phyloP scores from a whole-genome alignment of 1,140 invertebrate species.

The Caenorhabditis brenneri region DNA sequence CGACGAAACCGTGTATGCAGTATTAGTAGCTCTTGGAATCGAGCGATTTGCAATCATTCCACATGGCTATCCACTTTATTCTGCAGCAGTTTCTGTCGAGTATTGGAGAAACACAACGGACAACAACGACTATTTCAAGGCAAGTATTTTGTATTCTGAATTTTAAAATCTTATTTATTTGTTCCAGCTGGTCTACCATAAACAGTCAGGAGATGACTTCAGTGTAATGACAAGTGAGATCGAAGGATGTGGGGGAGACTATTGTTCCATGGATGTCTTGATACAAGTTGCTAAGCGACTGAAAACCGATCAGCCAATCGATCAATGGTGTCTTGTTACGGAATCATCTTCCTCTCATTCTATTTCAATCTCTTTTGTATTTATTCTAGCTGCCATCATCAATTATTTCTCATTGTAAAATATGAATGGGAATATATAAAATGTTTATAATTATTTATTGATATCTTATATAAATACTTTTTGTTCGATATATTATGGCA shows the following conservation, averaged over 20 bases:
- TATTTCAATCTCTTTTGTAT: too few relatives aligned
- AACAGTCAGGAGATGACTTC: not conserved
- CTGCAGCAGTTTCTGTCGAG: constrained; percentile 33
- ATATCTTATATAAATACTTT: not conserved
- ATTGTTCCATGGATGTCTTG: constrained; percentile 31
- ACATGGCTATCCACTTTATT: constrained; percentile 40
- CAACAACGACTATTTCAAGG: constrained; percentile 40
- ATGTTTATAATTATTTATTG: constrained; percentile 27
- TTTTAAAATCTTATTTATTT: not conserved
- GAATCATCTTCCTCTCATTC: not conserved
- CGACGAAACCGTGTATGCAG: constrained; percentile 33
- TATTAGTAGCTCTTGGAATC: constrained; percentile 19
- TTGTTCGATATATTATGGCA: constrained; percentile 16
- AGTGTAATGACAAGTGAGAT: constrained; percentile 14
- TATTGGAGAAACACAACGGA: constrained; percentile 16
- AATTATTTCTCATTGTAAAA: not conserved
- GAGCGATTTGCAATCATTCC: constrained; percentile 8
- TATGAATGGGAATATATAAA: too few relatives aligned
- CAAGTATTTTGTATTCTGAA: not conserved
- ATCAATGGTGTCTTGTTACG: constrained; percentile 10
- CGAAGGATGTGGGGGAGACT: constrained; percentile 5
- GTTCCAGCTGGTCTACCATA: constrained; percentile 39
- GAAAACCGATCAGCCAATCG: constrained; percentile 25
- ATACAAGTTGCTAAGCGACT: not conserved
- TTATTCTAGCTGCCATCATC: not conserved